phyloP scores from a whole-genome alignment of 2,888 invertebrate species.

The Coelopa pilipes region DNA sequence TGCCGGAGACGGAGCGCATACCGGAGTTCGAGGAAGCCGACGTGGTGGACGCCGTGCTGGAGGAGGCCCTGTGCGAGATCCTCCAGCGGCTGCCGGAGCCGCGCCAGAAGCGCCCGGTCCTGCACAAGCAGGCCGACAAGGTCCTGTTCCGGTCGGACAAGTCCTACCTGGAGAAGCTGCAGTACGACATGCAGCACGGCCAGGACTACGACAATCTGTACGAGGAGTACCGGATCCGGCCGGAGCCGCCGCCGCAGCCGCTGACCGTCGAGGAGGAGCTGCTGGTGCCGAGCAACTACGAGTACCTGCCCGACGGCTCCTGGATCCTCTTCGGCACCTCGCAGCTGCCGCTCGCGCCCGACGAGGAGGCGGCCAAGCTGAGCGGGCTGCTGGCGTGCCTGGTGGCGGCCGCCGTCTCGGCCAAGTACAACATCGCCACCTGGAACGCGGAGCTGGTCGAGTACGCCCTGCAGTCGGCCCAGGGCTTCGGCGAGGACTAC shows the following conservation, averaged over 20 bases:
- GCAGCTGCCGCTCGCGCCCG: conserved; percentile 61
- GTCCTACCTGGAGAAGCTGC: conserved; percentile 55
- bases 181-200: conserved; percentile 55
- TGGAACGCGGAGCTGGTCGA: conserved; percentile 73
- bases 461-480: conserved; percentile 70
- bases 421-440: conserved; percentile 69
- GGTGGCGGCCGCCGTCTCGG: conserved; percentile 68
- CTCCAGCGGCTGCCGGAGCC: conserved; percentile 50
- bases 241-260: conserved; percentile 56
- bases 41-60: conserved; percentile 51
- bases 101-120: conserved; percentile 40
- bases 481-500: conserved; percentile 56
- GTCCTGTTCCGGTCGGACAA: conserved; percentile 59
- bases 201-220: conserved; percentile 64
- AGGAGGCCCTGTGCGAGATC: conserved; percentile 52
- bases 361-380: conserved; percentile 53
- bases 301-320: conserved; percentile 70
- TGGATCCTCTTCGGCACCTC: conserved; percentile 71
- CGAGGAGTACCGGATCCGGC: conserved; percentile 65
- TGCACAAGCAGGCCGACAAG: conserved; percentile 55
- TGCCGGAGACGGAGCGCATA: conserved; percentile 55
- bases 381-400: conserved; percentile 54
- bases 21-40: conserved; percentile 52
- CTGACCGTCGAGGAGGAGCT: conserved; percentile 69
- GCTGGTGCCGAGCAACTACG: conserved; percentile 71